phyloP scores from a whole-genome alignment of 2,797 vertebrate species.

The Pelobates cultripes region DNA sequence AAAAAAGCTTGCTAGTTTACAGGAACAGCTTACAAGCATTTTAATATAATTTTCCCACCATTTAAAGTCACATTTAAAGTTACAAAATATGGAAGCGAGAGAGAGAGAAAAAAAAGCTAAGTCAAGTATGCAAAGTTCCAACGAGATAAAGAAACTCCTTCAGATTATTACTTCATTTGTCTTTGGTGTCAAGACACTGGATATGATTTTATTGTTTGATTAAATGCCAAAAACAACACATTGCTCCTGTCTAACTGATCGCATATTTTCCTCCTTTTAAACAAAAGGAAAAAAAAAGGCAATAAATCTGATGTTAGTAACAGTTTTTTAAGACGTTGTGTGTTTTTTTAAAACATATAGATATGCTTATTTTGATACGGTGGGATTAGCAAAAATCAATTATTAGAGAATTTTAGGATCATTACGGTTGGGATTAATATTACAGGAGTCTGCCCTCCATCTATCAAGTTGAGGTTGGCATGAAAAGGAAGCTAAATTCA shows the following conservation, averaged over 20 bases:
- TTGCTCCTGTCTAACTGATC: conserved; percentile 91
- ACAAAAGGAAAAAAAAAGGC: conserved; percentile 51
- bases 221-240: conserved; percentile 87
- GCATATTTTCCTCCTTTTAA: conserved; percentile 81
- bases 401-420: no score
- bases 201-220: conserved; percentile 91
- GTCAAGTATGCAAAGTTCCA: conserved; percentile 86
- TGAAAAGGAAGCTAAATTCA: not conserved
- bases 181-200: conserved; percentile 84
- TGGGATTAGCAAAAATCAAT: no score
- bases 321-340: no score
- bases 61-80: conserved; percentile 82
- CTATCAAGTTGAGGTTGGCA: not conserved
- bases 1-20: conserved; percentile 87
- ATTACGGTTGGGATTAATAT: no score
- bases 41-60: conserved; percentile 87
- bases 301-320: not conserved
- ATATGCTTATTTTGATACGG: no score
- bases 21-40: conserved; percentile 90
- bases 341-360: no score
- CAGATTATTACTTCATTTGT: conserved; percentile 89
- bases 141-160: conserved; percentile 85
- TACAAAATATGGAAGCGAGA: conserved; percentile 79
- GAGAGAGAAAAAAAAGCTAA: conserved; percentile 55
- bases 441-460: no score